Base-by-base conservation (phyloP, 2,797 vertebrate species). In the Sphenodon punctatus region DNA sequence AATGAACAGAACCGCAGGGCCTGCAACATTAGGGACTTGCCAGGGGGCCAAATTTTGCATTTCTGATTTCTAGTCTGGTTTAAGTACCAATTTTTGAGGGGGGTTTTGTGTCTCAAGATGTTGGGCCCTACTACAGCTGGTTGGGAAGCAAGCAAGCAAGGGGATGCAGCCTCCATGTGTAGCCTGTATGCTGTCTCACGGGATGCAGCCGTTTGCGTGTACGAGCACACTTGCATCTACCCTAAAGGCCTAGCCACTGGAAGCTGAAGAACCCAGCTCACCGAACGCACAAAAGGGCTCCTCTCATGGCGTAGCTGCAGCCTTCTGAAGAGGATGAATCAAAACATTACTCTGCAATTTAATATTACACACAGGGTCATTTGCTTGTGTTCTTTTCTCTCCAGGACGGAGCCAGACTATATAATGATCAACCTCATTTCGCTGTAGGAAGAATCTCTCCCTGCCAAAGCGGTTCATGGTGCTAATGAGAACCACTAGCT, bases 201-300 rank as follows among this genome's bases (percentile, higher is more conserved):
- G n/a, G n/a, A n/a, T n/a, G n/a, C n/a, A n/a, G n/a, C n/a, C n/a
- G n/a, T n/a, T n/a, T n/a, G n/a, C n/a, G n/a, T n/a, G n/a, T n/a
- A n/a, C n/a, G n/a, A n/a, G n/a, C n/a, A n/a, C n/a, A 43, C 15
- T 38, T 43, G 48, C 32, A 34, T 6, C 25, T 53, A 69, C 36
- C 27, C 14, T 41, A 38, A n/a, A 17, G 14, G 77, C 22, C 55
- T 36, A 55, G 36, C 43, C 76, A 36, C 66, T 48, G 45, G 45
- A 63, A 58, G 53, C 58, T 36, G 46, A 51, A 78, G 63, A 78
- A 78, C 63, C 48, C 66, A 63, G 66, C 75, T 69, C 75, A 78
- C 8, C 67, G 74, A 53, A 48, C 64, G 67, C 42, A 53, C 27
- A 36, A 17, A 61, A 43, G 30, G 23, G 16, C 19, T 10, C 8